These are phyloP conservation scores for Drosophila prostipennis DNA, from an alignment of 2,888 invertebrate species.

Conservation along the genomic window DNA sequence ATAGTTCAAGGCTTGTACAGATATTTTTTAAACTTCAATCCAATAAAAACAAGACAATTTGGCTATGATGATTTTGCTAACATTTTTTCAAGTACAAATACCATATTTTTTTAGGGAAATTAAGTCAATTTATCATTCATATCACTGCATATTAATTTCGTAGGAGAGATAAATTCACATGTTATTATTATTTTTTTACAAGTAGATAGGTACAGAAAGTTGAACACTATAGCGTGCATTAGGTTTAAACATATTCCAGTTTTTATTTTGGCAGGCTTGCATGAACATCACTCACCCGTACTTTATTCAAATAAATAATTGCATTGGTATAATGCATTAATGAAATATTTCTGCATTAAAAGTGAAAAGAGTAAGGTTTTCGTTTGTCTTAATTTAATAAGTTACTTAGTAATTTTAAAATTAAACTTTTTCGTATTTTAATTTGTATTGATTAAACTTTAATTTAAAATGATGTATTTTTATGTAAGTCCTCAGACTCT, in stretches of 20 bases:
- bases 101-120: background rate
- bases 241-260: background rate
- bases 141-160: background rate
- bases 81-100: background rate
- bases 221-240: background rate
- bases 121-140: background rate
- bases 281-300: conserved; percentile 3
- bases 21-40: background rate
- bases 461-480: too few relatives aligned
- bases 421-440: too few relatives aligned
- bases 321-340: background rate
- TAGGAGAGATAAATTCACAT: background rate
- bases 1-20: conserved; percentile 1
- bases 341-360: too few relatives aligned
- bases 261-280: background rate
- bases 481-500: too few relatives aligned
- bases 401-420: too few relatives aligned
- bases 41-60: background rate
- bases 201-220: background rate
- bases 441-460: too few relatives aligned
- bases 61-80: background rate
- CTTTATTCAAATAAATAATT: background rate
- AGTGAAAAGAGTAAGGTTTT: too few relatives aligned
- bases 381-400: too few relatives aligned
- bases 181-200: too few relatives aligned